Evolutionary conservation across 2,113 vertebrate species (phyloP).

Genomic region (Phaethornis superciliosus): DNA sequence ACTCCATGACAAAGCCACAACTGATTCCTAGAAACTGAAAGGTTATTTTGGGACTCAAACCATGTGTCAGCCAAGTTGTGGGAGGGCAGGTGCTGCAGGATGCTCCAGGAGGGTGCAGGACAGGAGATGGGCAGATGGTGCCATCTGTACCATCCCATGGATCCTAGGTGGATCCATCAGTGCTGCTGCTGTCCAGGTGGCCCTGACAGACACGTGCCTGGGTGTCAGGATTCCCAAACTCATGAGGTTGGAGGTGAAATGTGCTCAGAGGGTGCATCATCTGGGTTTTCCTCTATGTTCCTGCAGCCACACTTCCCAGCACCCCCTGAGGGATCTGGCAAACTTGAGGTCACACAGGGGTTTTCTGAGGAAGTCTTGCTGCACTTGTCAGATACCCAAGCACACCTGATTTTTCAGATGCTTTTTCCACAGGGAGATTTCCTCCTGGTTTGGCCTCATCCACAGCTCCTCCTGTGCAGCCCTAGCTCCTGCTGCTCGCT

Average conservation of each 20-base stretch:
- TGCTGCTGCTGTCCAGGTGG: rapidly evolving
- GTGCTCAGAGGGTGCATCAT: rapidly evolving
- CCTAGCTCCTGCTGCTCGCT: neutral
- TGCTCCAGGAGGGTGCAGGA: neutral
- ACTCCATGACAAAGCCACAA: neutral
- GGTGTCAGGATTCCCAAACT: neutral
- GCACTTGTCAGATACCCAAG: neutral
- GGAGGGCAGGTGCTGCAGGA: neutral
- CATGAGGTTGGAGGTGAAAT: rapidly evolving
- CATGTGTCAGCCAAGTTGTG: rapidly evolving
- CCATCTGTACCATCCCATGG: rapidly evolving
- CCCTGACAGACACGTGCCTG: rapidly evolving
- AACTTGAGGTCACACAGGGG: neutral
- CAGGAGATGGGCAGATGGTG: neutral
- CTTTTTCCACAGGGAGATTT: neutral
- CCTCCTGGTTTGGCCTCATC: neutral
- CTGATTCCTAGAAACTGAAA: neutral
- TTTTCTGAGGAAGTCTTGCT: neutral
- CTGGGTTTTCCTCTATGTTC: neutral
- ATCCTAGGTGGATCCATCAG: neutral
- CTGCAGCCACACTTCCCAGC: rapidly evolving
- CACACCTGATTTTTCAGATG: neutral
- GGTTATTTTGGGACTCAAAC: neutral
- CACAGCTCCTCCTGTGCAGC: neutral
- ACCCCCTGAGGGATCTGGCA: neutral